Evolutionary conservation across 2,797 vertebrate species (phyloP).

Genomic region (Sternotherus odoratus): DNA sequence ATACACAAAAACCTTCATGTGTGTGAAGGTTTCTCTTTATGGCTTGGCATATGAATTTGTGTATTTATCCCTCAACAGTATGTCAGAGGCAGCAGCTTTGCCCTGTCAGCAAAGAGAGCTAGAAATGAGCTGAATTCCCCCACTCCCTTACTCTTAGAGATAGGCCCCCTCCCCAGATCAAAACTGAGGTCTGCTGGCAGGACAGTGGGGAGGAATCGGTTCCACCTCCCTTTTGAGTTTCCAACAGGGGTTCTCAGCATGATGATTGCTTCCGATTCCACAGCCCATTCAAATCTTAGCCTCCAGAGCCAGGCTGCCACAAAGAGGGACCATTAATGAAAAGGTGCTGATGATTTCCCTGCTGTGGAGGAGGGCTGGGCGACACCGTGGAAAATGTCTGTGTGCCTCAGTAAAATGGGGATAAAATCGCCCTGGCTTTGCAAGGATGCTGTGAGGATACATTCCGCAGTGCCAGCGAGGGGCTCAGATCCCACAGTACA

Average conservation of each 20-base stretch:
- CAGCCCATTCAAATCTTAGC: background rate
- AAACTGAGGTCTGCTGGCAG: background rate
- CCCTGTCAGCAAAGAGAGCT: background rate
- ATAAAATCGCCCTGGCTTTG: background rate
- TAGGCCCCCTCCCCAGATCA: background rate
- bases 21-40: background rate
- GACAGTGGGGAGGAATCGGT: background rate
- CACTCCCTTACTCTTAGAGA: accelerated
- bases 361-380: background rate
- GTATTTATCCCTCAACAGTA: background rate
- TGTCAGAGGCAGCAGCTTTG: background rate
- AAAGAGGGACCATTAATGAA: background rate
- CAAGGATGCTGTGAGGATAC: background rate
- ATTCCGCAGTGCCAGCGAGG: background rate
- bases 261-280: background rate
- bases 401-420: background rate
- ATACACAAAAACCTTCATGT: background rate
- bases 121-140: background rate
- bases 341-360: too few species aligned
- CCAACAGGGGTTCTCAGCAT: background rate
- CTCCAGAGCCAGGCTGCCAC: background rate
- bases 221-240: background rate
- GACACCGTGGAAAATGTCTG: background rate
- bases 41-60: background rate
- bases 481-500: background rate